Base-by-base conservation (phyloP, 2,113 vertebrate genomes). In the Bombycilla garrulus region DNA sequence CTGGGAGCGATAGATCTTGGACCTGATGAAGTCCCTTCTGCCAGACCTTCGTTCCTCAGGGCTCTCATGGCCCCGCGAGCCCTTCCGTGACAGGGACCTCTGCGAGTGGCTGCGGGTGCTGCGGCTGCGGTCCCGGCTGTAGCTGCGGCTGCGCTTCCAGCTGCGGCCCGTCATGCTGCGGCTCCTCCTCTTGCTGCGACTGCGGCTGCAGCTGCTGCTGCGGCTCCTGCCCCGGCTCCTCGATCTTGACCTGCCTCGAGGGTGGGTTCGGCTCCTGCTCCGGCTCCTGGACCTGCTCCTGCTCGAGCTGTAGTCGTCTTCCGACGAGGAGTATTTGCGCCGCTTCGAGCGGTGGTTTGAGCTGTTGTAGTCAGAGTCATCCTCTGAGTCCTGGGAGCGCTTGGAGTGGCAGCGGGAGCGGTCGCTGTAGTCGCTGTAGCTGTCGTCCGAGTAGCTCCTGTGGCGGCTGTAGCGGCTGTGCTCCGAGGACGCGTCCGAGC, bases 1-100 rank as follows among this genome's bases (percentile, higher is more conserved):
- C 74, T 99, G 99, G 1, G 99, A 99, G 53, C 99, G 99, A 84
- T 99, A 99, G 93, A 99, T 99, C 85, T 99, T 98, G 20, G 99
- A 99, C 56, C 98, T 98, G 97, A 99, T 99, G 91, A 99, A 99
- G 95, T 99, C 98, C 56, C 99, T 97, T 20, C 98, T 98, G 23
- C 97, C 97, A 1, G 97, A 94, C 56, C 98, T 94, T 62, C 98
- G 94, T 57, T 98, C 98, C 19, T 98, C 96, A 0, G 99, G 98
- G 76, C 98, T 99, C 76, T 99, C 98, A 0, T 97, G 97, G 28
- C 98, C 98, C 35, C 98, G 98, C 0, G 96, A 99, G 67, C 90
- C 98, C 90, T 98, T 98, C 42, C 98, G 90, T 0, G 98, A 99
- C 79, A 98, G 92, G 2, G 99, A 99, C 24, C 98, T 98, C 96